Evolutionary conservation across 2,888 invertebrate genomes (phyloP), one percentile per base, ranked within the genome.

Genomic region (Protodeltote pygarga): DNA sequence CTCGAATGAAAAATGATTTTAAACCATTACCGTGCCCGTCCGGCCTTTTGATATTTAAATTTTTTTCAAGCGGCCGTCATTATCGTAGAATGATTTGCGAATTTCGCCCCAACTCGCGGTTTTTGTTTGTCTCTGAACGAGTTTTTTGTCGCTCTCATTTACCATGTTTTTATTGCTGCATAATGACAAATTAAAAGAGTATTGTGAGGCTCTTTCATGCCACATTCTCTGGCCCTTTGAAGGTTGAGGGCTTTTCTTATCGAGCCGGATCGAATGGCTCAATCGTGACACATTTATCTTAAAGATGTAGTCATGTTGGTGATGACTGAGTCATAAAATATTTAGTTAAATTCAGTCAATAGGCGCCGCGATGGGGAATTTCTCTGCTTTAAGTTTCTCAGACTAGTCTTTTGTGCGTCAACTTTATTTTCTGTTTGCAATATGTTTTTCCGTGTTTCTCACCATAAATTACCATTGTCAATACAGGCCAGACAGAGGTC

Each of bases 21-120:
- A 92, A 92, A 92, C 91, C 92, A 92, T 92, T 92, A 92, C 82
- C 83, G 85, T 77, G 88, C 84, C 86, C 89, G 92, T 89, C 91
- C 91, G 86, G 87, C 85, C 91, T 91, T 91, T 91, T 92, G 90
- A 92, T 92, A 92, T 92, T 91, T 92, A 91, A 92, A 88, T 91
- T 92, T 90, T 90, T 92, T 92, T 90, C 86, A 90, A 91, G 91
- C 90, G 89, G 83, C 83, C 87, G 75, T 91, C 90, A 92, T 92
- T 92, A 92, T 77, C 83, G 74, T 77, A 78, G 86, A 77, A 89
- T 92, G 92, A 92, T 89, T 88, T 90, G 92, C 92, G 87, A 89
- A 92, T 85, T 91, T 82, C 76, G 89, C 92, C 92, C 90, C 83
- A 83, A 69, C 83, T 75, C 85, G 88, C 81, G 85, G 87, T 91